A percentile compares a stretch with the other conserved stretches of the same genome.
These are phyloP conservation scores for Myotis planiceps DNA, from an alignment of 2,797 vertebrate genomes.

Conservation along the genomic window DNA sequence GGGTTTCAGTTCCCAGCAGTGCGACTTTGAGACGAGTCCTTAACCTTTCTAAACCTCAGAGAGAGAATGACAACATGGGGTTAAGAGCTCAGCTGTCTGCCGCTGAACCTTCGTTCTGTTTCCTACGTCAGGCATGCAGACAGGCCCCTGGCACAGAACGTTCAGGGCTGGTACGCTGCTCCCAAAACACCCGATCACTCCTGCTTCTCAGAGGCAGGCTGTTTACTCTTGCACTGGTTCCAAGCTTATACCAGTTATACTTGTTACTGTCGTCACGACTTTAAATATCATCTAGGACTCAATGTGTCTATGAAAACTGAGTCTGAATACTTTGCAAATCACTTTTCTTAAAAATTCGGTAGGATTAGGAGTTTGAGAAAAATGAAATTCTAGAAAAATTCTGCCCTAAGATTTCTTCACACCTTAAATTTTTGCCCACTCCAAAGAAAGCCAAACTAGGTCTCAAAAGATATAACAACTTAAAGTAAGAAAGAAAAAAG, in stretches of 20 bases:
- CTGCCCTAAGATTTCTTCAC: background rate
- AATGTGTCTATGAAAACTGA: background rate
- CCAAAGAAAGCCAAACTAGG: conserved; percentile 13
- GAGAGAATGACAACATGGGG: background rate
- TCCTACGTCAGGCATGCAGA: background rate
- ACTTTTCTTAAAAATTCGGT: background rate
- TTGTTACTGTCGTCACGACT: background rate
- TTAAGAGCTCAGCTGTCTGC: background rate
- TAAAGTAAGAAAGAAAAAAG: background rate
- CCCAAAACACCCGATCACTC: background rate
- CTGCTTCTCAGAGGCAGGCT: background rate
- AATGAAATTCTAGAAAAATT: conserved; percentile 16
- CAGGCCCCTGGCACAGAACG: background rate
- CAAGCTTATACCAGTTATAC: background rate
- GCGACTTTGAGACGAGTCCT: background rate
- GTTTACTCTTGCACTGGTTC: background rate
- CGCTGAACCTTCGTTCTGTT: background rate
- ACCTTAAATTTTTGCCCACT: background rate
- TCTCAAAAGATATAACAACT: background rate
- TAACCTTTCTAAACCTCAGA: background rate
- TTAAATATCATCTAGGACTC: background rate
- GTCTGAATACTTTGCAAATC: background rate
- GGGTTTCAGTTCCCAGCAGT: background rate
- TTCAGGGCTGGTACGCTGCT: background rate
- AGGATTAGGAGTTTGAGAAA: background rate